Conservation (phyloP, 92 coral and sea anemone species). For the Epizoanthus stellaris region DNA sequence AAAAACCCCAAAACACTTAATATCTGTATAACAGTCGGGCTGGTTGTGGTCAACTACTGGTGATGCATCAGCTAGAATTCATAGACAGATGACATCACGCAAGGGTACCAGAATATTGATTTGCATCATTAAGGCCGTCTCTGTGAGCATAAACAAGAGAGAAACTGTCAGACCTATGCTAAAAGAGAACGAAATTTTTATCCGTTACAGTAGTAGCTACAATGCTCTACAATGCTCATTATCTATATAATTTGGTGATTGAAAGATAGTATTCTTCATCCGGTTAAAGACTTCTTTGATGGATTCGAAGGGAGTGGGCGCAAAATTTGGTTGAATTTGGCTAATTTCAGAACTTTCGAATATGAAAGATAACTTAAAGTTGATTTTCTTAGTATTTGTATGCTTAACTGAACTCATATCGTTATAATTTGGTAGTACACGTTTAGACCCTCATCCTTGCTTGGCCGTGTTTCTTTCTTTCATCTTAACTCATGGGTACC, state of each 20-base stretch:
- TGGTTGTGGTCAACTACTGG: too few species aligned
- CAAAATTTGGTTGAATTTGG: slow-evolving; percentile 1
- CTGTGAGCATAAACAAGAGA: slow-evolving; percentile 2
- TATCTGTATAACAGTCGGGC: too few species aligned
- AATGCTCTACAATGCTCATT: not conserved
- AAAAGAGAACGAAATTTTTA: not conserved
- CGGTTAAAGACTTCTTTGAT: not conserved
- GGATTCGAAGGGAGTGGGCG: not conserved
- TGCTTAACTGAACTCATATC: not conserved
- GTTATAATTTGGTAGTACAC: not conserved
- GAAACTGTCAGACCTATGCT: not conserved
- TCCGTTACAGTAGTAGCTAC: not conserved
- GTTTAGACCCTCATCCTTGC: too few species aligned
- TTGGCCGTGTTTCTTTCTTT: too few species aligned
- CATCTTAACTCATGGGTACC: too few species aligned
- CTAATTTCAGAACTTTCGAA: slow-evolving; percentile 3
- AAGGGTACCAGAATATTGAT: not conserved
- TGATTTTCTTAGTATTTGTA: not conserved
- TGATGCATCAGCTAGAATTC: slow-evolving; percentile 6
- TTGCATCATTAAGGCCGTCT: slow-evolving; percentile 25
- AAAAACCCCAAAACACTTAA: too few species aligned
- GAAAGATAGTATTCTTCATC: slow-evolving; percentile 1
- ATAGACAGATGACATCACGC: slow-evolving; percentile 16
- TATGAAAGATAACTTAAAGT: slow-evolving; percentile 2
- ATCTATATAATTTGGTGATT: slow-evolving; percentile 5